A percentile compares a stretch with the other conserved stretches of the same genome.
Conservation (phyloP, 2,797 vertebrate species). For the Platyrinchus mystaceus region DNA sequence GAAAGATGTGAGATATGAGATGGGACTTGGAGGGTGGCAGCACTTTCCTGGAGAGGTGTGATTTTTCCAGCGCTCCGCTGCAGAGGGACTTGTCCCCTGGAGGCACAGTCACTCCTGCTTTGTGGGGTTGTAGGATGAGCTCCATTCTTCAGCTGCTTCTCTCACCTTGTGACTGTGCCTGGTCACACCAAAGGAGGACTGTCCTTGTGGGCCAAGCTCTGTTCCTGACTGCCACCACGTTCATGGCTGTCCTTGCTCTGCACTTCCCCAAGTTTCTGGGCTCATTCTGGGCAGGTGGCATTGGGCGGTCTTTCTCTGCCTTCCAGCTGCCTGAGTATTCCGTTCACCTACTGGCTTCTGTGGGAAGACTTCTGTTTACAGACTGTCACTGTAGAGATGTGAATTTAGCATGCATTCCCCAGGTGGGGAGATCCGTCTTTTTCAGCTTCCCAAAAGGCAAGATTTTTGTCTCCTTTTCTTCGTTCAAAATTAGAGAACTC, state of each 20-base stretch:
- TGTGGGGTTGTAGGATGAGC: not conserved
- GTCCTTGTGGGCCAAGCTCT: not conserved
- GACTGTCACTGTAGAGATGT: not conserved
- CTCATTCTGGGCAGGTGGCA: not conserved
- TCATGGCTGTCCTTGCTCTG: not conserved
- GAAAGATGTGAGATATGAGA: not conserved
- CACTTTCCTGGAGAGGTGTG: not conserved
- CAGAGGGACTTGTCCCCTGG: not conserved
- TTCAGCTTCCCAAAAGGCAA: not conserved
- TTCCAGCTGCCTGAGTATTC: not conserved
- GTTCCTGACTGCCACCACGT: not conserved
- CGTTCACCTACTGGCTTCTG: not conserved
- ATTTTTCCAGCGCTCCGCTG: not conserved
- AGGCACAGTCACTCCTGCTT: fast-evolving
- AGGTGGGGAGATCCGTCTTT: not conserved
- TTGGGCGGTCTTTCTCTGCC: not conserved
- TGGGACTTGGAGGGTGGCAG: not conserved
- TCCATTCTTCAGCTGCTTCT: not conserved
- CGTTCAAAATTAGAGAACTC: not conserved
- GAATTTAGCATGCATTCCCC: not conserved
- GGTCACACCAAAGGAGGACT: not conserved
- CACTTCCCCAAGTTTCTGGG: fast-evolving
- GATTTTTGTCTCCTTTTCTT: not conserved
- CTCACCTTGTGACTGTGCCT: fast-evolving
- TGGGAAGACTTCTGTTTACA: not conserved